Evolutionary conservation across 92 coral and sea anemone genomes (phyloP).

Genomic region (Zoanthus sociatus): DNA sequence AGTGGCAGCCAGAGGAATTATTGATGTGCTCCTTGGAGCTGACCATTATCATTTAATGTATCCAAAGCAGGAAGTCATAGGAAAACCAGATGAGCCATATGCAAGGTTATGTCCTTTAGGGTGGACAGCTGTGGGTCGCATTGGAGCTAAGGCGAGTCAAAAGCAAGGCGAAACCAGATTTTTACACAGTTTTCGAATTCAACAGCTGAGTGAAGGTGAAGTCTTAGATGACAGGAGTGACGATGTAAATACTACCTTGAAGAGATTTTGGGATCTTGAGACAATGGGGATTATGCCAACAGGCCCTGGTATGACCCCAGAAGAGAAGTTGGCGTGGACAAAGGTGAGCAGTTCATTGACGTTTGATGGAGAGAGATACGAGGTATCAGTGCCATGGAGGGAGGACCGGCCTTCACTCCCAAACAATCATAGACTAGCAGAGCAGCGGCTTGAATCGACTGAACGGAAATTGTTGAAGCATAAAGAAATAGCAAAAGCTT

Average conservation of each 20-base stretch:
- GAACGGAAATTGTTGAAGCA: too few species aligned
- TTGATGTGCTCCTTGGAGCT: too few species aligned
- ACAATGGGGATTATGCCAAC: too few species aligned
- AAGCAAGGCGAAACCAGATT: constrained; percentile 47
- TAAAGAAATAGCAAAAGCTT: too few species aligned
- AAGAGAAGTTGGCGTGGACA: neutral
- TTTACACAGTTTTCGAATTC: constrained; percentile 63
- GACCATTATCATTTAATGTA: too few species aligned
- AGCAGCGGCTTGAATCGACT: too few species aligned
- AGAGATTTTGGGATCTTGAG: too few species aligned
- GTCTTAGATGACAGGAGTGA: constrained; percentile 21
- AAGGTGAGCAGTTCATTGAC: neutral
- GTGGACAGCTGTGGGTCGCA: constrained; percentile 71
- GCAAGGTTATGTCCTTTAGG: constrained; percentile 57
- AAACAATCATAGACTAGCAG: neutral
- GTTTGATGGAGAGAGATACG: neutral
- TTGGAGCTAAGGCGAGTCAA: constrained; percentile 10
- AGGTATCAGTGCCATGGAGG: neutral
- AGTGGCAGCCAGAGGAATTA: too few species aligned
- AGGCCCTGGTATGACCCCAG: neutral
- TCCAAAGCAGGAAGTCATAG: too few species aligned
- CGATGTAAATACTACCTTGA: constrained; percentile 45
- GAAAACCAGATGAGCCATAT: too few species aligned
- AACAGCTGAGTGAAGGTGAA: constrained; percentile 11
- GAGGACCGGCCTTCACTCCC: neutral